These are phyloP conservation scores for Aix galericulata DNA, from an alignment of 2,113 vertebrate genomes.

Conservation along the genomic window DNA sequence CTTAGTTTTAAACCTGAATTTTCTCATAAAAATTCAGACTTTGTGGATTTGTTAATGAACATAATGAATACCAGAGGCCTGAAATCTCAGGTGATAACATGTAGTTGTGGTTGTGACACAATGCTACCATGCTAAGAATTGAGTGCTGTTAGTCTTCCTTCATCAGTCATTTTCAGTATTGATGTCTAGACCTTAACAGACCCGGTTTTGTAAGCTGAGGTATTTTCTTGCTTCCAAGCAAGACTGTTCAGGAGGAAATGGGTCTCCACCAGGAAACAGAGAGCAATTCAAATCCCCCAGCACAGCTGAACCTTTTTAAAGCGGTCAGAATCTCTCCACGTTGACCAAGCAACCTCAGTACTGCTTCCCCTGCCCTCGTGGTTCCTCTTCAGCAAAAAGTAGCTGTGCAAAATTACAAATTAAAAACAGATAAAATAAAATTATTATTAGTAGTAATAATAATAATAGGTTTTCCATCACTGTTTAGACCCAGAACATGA, in stretches of 20 bases:
- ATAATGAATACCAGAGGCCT: neutral
- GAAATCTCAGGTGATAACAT: conserved; percentile 33
- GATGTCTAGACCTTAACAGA: neutral
- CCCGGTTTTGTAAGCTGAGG: neutral
- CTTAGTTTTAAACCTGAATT: conserved; percentile 13
- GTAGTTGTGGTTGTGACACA: neutral
- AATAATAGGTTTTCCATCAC: neutral
- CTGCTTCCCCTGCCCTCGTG: neutral
- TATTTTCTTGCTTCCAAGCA: neutral
- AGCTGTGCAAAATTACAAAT: neutral
- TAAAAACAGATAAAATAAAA: neutral
- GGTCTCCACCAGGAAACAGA: conserved; percentile 25
- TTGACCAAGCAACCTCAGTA: neutral
- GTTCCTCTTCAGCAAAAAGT: neutral
- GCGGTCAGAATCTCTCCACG: neutral
- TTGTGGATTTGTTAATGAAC: neutral
- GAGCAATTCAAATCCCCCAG: conserved; percentile 31
- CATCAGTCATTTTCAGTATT: neutral
- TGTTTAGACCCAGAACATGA: neutral
- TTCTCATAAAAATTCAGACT: neutral
- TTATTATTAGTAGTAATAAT: too few relatives aligned
- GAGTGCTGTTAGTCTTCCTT: neutral
- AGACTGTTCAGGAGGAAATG: conserved; percentile 5
- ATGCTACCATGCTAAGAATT: neutral
- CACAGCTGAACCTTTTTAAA: conserved; percentile 46